Conservation (phyloP, 2,888 invertebrate genomes). For the Sarcophaga caerulescens region DNA sequence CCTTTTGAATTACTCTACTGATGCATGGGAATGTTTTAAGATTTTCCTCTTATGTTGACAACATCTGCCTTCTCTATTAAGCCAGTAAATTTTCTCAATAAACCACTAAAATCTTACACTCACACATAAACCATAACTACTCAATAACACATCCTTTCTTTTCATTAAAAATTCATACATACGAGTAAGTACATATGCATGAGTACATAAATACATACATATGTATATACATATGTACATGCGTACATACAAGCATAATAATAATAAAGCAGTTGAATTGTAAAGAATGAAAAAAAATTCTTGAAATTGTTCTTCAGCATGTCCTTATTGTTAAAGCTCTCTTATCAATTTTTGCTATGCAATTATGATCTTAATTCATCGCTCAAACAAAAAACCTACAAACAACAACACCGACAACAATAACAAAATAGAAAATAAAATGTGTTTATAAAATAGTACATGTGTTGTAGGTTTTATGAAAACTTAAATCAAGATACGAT, state of each 20-base stretch:
- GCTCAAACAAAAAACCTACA: neutral
- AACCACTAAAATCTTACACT: neutral
- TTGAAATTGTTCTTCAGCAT: conserved; percentile 9
- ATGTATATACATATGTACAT: too few species aligned
- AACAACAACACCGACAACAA: neutral
- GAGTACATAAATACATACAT: too few species aligned
- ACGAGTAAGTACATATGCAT: neutral
- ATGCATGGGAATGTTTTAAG: neutral
- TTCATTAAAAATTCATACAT: neutral
- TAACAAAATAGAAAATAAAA: neutral
- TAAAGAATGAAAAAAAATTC: neutral
- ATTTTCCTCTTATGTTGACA: neutral
- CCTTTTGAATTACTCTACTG: neutral
- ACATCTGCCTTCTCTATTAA: conserved; percentile 18
- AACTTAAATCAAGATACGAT: conserved; percentile 58
- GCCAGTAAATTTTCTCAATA: neutral
- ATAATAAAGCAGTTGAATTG: neutral
- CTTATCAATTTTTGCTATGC: conserved; percentile 49
- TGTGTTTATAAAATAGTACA: neutral
- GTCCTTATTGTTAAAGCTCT: conserved; percentile 20
- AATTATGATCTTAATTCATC: conserved; percentile 55
- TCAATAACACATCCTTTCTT: conserved; percentile 15
- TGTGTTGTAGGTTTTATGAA: conserved; percentile 29
- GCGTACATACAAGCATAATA: neutral
- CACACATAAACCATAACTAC: conserved; percentile 23